These are phyloP conservation scores for Gallinago jamesoni DNA, from an alignment of 2,113 vertebrate species.

Conservation along the genomic window DNA sequence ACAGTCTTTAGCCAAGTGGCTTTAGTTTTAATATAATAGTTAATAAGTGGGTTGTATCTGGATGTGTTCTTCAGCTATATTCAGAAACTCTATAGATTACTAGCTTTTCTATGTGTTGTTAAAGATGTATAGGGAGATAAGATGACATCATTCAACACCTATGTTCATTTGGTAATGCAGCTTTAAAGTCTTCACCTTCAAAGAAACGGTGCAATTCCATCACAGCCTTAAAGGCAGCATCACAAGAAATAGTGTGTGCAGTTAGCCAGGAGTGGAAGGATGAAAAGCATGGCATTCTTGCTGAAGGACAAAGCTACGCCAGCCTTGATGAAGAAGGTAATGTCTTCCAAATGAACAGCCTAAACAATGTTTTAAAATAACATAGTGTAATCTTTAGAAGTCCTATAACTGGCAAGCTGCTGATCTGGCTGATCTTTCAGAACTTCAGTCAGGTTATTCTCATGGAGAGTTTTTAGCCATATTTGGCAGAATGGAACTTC, in stretches of 20 bases:
- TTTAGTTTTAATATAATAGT: not conserved
- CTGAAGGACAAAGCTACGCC: constrained; percentile 87
- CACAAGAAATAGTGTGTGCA: constrained; percentile 90
- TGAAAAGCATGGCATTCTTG: constrained; percentile 81
- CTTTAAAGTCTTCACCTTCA: constrained; percentile 90
- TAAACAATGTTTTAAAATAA: not conserved
- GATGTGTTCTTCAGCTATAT: not conserved
- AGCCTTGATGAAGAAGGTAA: constrained; percentile 96
- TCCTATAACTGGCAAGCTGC: not conserved
- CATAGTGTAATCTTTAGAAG: not conserved
- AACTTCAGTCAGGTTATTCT: not conserved
- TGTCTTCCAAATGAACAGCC: not conserved
- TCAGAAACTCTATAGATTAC: not conserved
- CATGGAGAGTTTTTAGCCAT: not conserved
- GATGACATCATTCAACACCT: not conserved
- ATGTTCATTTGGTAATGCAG: constrained; percentile 70
- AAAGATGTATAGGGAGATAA: not conserved
- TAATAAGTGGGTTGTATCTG: not conserved
- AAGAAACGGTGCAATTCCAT: constrained; percentile 92
- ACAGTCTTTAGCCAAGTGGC: not conserved
- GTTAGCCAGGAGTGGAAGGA: constrained; percentile 83
- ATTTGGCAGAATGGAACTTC: not conserved
- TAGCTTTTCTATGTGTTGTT: not conserved
- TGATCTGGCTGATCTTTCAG: not conserved
- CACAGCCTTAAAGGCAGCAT: constrained; percentile 88